phyloP scores from a whole-genome alignment of 1,140 invertebrate species.

The Zaprionus kolodkinae region DNA sequence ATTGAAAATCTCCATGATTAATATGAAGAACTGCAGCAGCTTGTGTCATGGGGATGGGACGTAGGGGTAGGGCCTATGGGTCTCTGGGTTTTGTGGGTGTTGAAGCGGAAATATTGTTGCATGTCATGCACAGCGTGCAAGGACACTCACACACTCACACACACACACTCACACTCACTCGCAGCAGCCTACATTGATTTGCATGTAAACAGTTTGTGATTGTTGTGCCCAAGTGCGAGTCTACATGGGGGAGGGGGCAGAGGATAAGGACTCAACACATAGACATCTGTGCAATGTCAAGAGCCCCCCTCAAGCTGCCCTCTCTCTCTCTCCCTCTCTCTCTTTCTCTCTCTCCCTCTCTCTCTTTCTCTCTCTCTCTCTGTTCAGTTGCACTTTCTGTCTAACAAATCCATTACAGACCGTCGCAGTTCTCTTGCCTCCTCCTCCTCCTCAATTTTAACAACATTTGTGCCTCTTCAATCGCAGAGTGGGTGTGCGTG shows the following conservation, averaged over 20 bases:
- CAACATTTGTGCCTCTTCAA: not conserved
- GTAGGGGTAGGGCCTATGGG: no score
- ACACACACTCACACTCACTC: not conserved
- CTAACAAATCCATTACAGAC: conserved; percentile 25
- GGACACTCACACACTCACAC: conserved; percentile 23
- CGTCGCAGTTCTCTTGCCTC: not conserved
- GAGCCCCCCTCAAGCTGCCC: no score
- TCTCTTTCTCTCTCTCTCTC: no score
- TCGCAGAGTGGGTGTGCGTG: not conserved
- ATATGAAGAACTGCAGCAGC: not conserved
- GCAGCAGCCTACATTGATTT: conserved; percentile 54
- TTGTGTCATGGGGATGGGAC: not conserved
- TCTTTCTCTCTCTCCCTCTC: no score
- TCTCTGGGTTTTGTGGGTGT: conserved; percentile 4
- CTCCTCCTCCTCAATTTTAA: not conserved
- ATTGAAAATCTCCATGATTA: conserved; percentile 19
- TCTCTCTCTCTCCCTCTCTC: no score
- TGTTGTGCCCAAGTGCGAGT: conserved; percentile 35
- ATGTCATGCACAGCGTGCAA: conserved; percentile 48
- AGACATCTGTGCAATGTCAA: conserved; percentile 8
- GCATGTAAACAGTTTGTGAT: conserved; percentile 50
- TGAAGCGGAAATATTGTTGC: conserved; percentile 53
- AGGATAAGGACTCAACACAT: not conserved
- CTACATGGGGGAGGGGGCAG: not conserved
- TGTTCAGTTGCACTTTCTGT: not conserved